Conservation (phyloP, 2,113 vertebrate genomes). For the Eleginops maclovinus region DNA sequence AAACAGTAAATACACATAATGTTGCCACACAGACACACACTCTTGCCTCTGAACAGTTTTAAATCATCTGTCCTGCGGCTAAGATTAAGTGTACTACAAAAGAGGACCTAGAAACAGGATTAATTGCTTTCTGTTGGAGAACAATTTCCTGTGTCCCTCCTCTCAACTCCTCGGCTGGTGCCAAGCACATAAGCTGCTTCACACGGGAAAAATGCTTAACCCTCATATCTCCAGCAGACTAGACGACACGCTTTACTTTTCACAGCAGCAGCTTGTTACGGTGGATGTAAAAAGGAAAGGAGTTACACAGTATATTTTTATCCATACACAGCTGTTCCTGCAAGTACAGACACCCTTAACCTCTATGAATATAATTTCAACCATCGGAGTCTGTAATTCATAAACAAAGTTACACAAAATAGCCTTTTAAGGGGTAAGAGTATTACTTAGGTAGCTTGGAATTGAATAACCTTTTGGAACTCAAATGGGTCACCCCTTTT, state of each 20-base stretch:
- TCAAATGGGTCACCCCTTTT: background rate
- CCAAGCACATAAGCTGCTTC: constrained; percentile 46
- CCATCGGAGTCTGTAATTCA: too few relatives aligned
- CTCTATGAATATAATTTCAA: too few relatives aligned
- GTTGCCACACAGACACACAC: constrained; percentile 20
- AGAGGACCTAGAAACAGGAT: constrained; percentile 62
- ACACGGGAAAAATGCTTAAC: constrained; percentile 34
- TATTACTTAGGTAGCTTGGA: too few relatives aligned
- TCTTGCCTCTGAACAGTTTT: constrained; percentile 37
- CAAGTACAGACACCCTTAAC: too few relatives aligned
- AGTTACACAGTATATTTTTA: background rate
- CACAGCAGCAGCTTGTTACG: background rate
- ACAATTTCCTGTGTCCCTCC: constrained; percentile 58
- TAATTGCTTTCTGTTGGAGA: constrained; percentile 70
- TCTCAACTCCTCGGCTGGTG: constrained; percentile 37
- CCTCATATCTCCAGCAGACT: background rate
- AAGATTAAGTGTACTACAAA: constrained; percentile 67
- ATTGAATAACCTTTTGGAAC: background rate
- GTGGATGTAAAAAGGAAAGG: background rate
- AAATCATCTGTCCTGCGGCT: constrained; percentile 63
- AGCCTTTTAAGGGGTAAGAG: too few relatives aligned
- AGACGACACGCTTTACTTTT: background rate
- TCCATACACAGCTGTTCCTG: background rate
- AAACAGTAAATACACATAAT: constrained; percentile 8
- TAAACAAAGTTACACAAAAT: too few relatives aligned